Conservation (phyloP, 2,797 vertebrate species). For the Tauraco hartlaubi region DNA sequence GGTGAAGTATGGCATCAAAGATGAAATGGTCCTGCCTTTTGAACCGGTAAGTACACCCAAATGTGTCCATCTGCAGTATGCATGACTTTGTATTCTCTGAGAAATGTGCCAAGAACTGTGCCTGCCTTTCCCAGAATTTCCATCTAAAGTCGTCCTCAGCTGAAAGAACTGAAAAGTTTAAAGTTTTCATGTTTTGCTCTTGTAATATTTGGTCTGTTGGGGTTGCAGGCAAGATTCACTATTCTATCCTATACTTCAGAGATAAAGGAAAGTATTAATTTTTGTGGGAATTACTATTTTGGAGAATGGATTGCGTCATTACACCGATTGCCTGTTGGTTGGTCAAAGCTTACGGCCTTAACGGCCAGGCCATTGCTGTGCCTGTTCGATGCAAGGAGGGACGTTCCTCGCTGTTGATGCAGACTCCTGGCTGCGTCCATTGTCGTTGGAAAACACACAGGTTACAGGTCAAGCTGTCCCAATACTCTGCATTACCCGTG, state of each 20-base stretch:
- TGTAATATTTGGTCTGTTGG: not conserved
- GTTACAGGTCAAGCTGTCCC: not conserved
- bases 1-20: constrained; percentile 93
- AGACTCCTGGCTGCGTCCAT: not conserved
- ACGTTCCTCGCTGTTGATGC: not conserved
- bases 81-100: not conserved
- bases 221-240: not conserved
- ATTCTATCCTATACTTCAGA: not conserved
- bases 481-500: accelerated
- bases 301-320: not conserved
- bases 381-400: not conserved
- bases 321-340: not conserved
- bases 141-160: not conserved
- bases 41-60: constrained; percentile 88
- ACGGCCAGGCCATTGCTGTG: accelerated
- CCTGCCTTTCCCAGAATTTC: not conserved
- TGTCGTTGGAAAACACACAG: not conserved
- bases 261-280: not conserved
- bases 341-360: not conserved
- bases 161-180: not conserved
- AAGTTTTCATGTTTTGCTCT: not conserved
- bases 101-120: not conserved
- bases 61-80: not conserved
- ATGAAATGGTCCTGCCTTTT: constrained; percentile 96
- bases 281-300: not conserved